phyloP scores from a whole-genome alignment of 2,797 vertebrate genomes.

The Cossypha dichroa region DNA sequence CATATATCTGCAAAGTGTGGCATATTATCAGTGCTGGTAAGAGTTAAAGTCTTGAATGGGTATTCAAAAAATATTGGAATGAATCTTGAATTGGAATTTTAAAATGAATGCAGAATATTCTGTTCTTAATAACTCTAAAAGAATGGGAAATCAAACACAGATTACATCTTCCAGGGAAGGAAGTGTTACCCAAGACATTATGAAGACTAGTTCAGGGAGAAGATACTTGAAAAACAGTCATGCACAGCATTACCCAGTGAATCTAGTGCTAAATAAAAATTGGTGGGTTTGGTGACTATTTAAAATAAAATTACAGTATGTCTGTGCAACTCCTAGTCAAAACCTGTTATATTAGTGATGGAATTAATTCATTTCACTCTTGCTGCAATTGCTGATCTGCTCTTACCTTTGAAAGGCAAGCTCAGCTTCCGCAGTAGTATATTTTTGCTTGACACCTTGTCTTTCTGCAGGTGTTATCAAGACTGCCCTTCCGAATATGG shows the following conservation, averaged over 20 bases:
- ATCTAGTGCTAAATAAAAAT: not conserved
- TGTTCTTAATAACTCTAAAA: not conserved
- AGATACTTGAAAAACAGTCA: not conserved
- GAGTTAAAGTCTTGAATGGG: not conserved
- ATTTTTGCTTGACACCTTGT: not conserved
- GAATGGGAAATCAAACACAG: not conserved
- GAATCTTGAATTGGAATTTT: not conserved
- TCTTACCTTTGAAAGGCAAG: not conserved
- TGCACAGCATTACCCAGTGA: not conserved
- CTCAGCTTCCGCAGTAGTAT: not conserved
- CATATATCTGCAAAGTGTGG: not conserved
- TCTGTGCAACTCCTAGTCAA: not conserved
- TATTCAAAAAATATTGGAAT: not conserved
- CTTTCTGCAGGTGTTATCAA: conserved; percentile 88
- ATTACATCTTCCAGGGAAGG: not conserved
- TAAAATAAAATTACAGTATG: not conserved
- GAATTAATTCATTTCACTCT: not conserved
- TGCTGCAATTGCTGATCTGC: not conserved
- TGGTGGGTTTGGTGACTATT: not conserved
- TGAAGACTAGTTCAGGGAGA: not conserved
- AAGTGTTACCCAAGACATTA: not conserved
- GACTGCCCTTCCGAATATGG: conserved; percentile 96
- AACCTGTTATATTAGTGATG: not conserved
- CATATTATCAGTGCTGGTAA: not conserved
- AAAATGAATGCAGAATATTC: not conserved